phyloP scores from a whole-genome alignment of 2,888 invertebrate genomes.

The Thymelicus acteon region DNA sequence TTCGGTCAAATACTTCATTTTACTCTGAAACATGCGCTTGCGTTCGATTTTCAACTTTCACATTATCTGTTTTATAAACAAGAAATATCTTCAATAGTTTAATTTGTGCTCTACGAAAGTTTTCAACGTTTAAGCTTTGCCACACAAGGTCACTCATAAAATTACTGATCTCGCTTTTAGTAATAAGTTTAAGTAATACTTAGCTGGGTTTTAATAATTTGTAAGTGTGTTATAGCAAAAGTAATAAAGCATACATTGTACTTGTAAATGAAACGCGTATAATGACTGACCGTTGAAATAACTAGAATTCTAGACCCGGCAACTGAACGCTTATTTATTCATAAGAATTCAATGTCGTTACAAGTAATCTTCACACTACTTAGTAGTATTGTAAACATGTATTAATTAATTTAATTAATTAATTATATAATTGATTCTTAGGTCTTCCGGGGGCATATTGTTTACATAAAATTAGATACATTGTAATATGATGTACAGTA shows the following conservation, averaged over 20 bases:
- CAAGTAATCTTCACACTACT: constrained; percentile 23
- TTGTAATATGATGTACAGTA: constrained; percentile 18
- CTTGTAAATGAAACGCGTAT: not conserved
- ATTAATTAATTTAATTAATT: not conserved
- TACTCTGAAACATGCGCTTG: not conserved
- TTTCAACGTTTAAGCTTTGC: too few relatives aligned
- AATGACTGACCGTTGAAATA: constrained; percentile 4
- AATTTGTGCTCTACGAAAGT: too few relatives aligned
- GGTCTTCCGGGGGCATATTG: constrained; percentile 17
- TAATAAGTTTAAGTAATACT: too few relatives aligned
- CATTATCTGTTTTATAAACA: too few relatives aligned
- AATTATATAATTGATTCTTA: constrained; percentile 19
- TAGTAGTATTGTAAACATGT: not conserved
- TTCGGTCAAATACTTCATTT: constrained; percentile 22
- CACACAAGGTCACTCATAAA: too few relatives aligned
- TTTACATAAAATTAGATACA: constrained; percentile 31
- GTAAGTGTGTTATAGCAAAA: not conserved
- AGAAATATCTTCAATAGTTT: too few relatives aligned
- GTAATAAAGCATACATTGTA: constrained; percentile 1
- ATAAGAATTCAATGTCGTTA: constrained; percentile 10
- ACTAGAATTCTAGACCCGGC: not conserved
- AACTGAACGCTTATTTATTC: constrained; percentile 11
- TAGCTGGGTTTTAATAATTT: too few relatives aligned
- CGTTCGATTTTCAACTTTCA: not conserved
- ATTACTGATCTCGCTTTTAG: too few relatives aligned